phyloP scores from a whole-genome alignment of 2,797 vertebrate species.

The Xenops minutus region DNA sequence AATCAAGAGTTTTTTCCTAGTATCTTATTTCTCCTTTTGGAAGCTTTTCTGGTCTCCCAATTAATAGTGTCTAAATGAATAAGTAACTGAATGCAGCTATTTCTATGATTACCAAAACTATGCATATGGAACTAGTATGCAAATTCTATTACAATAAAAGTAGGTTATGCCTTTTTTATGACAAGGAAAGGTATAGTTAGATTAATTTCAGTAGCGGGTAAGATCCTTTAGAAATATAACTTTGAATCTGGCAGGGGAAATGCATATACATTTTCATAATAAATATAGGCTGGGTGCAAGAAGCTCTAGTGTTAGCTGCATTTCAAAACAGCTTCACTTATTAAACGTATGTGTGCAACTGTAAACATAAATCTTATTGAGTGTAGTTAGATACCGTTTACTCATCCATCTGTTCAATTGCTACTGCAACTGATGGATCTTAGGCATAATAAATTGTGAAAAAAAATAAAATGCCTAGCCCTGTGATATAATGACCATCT shows the following conservation, averaged over 20 bases:
- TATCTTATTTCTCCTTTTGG: not conserved
- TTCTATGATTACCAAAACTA: not conserved
- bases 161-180: not conserved
- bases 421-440: not conserved
- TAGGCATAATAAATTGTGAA: not conserved
- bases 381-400: not conserved
- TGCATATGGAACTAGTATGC: not conserved
- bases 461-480: not conserved
- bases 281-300: not conserved
- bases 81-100: not conserved
- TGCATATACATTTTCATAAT: not conserved
- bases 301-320: not conserved
- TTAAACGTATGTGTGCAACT: not conserved
- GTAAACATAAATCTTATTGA: not conserved
- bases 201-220: not conserved
- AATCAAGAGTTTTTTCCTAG: not conserved
- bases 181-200: not conserved
- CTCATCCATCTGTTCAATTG: not conserved
- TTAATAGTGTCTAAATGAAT: not conserved
- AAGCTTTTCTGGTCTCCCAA: not conserved
- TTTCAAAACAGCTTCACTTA: constrained; percentile 1
- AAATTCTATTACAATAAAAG: not conserved
- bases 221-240: not conserved
- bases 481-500: not conserved
- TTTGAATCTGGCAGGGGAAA: not conserved